Conservation (phyloP, 2,888 invertebrate species). For the Agelastica alni region DNA sequence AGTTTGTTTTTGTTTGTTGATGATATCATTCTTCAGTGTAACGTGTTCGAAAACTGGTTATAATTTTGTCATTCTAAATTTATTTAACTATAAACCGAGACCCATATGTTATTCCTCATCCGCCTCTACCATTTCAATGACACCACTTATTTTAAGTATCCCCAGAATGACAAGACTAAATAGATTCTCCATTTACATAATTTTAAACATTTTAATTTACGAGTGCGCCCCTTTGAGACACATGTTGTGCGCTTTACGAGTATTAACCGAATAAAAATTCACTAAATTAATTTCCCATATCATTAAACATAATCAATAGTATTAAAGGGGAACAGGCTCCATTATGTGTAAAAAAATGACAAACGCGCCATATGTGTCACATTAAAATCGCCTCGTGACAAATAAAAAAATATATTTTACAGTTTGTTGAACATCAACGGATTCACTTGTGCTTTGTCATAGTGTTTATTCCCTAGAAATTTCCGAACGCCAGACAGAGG, state of each 20-base stretch:
- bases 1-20: too few relatives aligned
- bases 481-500: not conserved
- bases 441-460: constrained; percentile 58
- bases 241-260: constrained; percentile 20
- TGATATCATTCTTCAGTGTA: too few relatives aligned
- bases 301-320: constrained; percentile 49
- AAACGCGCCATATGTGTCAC: constrained; percentile 44
- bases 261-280: constrained; percentile 34
- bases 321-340: constrained; percentile 38
- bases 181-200: constrained; percentile 10
- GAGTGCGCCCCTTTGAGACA: constrained; percentile 13
- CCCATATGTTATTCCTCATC: not conserved
- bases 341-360: constrained; percentile 41
- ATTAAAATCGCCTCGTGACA: constrained; percentile 43
- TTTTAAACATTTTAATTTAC: constrained; percentile 14
- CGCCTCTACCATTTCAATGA: not conserved
- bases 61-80: too few relatives aligned
- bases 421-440: constrained; percentile 38
- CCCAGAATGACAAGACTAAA: constrained; percentile 1
- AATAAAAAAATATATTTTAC: constrained; percentile 49
- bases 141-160: not conserved
- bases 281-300: constrained; percentile 49
- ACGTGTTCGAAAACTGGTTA: too few relatives aligned
- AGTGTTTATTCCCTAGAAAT: constrained; percentile 61
- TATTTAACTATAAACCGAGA: too few relatives aligned